Conservation (phyloP, 2,113 vertebrate genomes). For the Dipodomys stephensi region DNA sequence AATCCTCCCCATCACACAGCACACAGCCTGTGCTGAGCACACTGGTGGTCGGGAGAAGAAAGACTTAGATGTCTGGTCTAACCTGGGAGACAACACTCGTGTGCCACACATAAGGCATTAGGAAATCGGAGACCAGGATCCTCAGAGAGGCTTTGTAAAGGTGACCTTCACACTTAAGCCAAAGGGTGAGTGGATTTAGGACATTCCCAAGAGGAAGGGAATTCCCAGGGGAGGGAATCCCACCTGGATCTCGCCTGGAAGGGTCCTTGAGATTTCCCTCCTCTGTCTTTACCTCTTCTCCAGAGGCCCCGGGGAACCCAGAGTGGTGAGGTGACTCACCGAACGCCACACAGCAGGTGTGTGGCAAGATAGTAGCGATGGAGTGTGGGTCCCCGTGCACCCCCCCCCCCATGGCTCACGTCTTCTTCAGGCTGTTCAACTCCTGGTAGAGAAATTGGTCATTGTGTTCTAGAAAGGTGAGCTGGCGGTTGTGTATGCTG, state of each 20-base stretch:
- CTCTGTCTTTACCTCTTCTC: background rate
- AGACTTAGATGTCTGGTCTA: background rate
- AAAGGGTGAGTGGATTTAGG: background rate
- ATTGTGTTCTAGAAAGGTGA: conserved; percentile 79
- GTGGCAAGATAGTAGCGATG: rapidly evolving
- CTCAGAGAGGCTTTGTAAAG: background rate
- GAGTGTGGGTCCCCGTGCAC: background rate
- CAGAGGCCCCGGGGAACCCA: background rate
- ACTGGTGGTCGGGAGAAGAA: background rate
- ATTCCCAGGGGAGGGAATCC: background rate
- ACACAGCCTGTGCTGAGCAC: background rate
- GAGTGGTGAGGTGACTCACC: background rate
- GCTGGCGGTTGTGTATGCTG: conserved; percentile 80
- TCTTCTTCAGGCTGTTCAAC: conserved; percentile 85
- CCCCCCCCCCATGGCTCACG: conserved; percentile 63
- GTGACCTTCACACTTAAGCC: background rate
- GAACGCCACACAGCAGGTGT: background rate
- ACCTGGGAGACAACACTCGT: background rate
- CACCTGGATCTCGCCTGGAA: background rate
- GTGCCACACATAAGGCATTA: background rate
- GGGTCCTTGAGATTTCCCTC: background rate
- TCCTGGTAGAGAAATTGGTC: conserved; percentile 81
- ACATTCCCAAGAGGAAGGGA: background rate
- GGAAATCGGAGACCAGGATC: background rate
- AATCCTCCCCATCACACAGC: background rate